Percentiles rank a stretch among this genome's conserved stretches.
These are phyloP conservation scores for Alligator sinensis DNA, from an alignment of 2,113 vertebrate species.

Conservation along the genomic window DNA sequence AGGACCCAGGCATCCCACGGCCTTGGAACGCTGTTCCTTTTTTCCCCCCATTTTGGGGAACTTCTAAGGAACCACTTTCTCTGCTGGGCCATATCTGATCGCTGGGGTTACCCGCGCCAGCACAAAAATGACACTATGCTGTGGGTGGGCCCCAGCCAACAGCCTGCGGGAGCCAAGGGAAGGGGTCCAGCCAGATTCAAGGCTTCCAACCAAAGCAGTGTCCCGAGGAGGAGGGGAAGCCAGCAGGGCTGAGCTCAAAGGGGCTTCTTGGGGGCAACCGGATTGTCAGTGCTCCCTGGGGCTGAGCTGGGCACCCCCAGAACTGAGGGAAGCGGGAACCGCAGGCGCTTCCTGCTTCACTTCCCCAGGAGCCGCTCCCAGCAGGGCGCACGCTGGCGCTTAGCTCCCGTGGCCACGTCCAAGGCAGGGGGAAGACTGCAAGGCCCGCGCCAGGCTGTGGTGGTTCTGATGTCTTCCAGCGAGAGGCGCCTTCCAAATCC, in stretches of 20 bases:
- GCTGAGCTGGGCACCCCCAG: neutral
- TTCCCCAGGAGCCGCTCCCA: neutral
- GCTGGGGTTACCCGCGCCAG: neutral
- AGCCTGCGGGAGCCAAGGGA: neutral
- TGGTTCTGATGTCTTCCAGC: constrained; percentile 91
- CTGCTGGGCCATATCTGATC: neutral
- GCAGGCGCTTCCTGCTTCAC: neutral
- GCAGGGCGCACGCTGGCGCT: neutral
- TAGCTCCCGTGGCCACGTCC: neutral
- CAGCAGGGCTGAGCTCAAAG: neutral
- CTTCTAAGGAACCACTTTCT: neutral
- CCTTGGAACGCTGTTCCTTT: neutral
- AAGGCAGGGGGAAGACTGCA: constrained; percentile 76
- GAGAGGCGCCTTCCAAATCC: constrained; percentile 84
- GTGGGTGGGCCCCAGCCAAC: constrained; percentile 41
- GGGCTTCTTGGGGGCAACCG: neutral
- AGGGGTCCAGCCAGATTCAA: neutral
- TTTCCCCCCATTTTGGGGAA: neutral
- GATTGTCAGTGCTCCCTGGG: neutral
- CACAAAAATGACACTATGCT: neutral
- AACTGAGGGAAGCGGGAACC: neutral
- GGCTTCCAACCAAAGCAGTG: neutral
- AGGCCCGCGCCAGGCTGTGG: constrained; percentile 86
- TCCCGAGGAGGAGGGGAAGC: neutral
- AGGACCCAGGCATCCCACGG: neutral